phyloP scores from a whole-genome alignment of 2,113 vertebrate genomes.

The Trachemys scripta region DNA sequence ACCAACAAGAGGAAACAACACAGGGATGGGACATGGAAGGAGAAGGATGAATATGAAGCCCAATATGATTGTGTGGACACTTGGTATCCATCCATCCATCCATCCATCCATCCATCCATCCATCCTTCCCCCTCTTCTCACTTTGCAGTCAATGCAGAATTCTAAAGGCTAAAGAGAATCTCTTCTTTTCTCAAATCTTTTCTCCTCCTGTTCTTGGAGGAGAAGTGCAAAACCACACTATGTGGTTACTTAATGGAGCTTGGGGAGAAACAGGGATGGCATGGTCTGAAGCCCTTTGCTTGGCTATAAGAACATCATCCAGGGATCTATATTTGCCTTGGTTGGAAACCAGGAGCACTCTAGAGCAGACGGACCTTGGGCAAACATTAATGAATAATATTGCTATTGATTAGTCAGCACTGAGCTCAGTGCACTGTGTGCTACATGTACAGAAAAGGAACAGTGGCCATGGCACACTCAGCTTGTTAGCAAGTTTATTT shows the following conservation, averaged over 20 bases:
- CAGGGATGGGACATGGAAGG: background rate
- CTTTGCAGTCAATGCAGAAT: background rate
- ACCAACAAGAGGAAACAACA: background rate
- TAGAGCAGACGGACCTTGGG: background rate
- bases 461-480: background rate
- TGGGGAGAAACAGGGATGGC: background rate
- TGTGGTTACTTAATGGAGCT: background rate
- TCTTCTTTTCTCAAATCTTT: background rate
- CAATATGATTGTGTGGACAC: background rate
- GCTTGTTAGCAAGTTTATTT: background rate
- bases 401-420: background rate
- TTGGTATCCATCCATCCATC: background rate
- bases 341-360: background rate
- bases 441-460: background rate
- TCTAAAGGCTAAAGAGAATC: background rate
- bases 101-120: background rate
- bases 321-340: background rate
- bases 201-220: no score
- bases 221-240: background rate
- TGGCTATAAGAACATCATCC: background rate
- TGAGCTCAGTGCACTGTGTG: accelerated
- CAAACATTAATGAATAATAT: background rate
- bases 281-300: background rate
- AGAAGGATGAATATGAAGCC: background rate
- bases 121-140: background rate